Percentiles rank a stretch among this genome's conserved stretches.
Conservation (phyloP, 1,140 invertebrate genomes). For the Dendroctonus ponderosae region DNA sequence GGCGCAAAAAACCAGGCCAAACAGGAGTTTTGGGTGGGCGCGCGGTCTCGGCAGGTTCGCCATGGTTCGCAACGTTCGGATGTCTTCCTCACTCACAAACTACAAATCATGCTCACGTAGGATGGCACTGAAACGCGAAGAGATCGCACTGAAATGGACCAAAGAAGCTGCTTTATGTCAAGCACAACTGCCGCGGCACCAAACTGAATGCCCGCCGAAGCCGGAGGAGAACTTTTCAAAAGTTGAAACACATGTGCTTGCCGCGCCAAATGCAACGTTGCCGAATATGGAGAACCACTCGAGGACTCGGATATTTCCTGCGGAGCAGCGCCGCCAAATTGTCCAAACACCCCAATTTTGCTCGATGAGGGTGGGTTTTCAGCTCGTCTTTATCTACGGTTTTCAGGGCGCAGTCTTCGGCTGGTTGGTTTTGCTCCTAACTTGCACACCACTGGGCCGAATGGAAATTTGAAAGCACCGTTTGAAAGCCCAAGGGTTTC, state of each 20-base stretch:
- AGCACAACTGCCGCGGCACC: slow-evolving; percentile 13
- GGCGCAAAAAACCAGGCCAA: slow-evolving; percentile 22
- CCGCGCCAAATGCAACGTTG: slow-evolving; percentile 13
- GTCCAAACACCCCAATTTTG: too few relatives aligned
- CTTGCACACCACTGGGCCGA: too few relatives aligned
- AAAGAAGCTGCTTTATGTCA: slow-evolving; percentile 20
- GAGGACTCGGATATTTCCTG: too few relatives aligned
- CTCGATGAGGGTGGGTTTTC: too few relatives aligned
- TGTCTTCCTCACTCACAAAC: slow-evolving; percentile 20
- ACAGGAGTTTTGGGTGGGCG: slow-evolving; percentile 20
- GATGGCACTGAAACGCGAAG: slow-evolving; percentile 14
- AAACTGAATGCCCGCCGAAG: slow-evolving; percentile 27
- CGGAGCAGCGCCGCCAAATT: too few relatives aligned
- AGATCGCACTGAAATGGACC: slow-evolving; percentile 19
- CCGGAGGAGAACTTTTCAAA: slow-evolving; percentile 19
- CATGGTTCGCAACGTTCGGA: slow-evolving; percentile 6
- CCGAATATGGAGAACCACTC: not conserved
- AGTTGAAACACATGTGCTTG: slow-evolving; percentile 24
- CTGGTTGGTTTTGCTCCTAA: too few relatives aligned
- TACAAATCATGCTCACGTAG: slow-evolving; percentile 19
- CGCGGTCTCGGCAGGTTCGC: slow-evolving; percentile 9
- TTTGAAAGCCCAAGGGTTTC: too few relatives aligned
- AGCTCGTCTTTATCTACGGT: too few relatives aligned
- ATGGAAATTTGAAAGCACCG: too few relatives aligned
- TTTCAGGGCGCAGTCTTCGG: too few relatives aligned